Conservation (phyloP, 2,113 vertebrate genomes). For the Noturus placidus region DNA sequence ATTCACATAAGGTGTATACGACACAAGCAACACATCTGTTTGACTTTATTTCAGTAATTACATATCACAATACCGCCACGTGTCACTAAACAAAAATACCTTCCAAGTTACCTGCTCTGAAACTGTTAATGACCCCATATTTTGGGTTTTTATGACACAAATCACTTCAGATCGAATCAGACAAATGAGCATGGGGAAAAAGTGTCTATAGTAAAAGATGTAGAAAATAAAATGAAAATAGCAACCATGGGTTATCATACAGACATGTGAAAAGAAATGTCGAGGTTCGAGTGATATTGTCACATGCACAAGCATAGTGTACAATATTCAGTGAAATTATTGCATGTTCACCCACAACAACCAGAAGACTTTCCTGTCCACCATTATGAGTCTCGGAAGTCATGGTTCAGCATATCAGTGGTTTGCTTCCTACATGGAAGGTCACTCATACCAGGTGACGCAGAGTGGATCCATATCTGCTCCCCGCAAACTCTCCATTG, state of each 20-base stretch:
- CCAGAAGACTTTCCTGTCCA: too few species aligned
- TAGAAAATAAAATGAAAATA: neutral
- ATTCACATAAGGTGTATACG: neutral
- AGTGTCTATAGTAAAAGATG: neutral
- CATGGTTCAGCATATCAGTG: too few species aligned
- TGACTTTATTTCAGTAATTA: neutral
- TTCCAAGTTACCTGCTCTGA: neutral
- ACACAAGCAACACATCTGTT: neutral
- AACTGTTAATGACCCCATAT: neutral
- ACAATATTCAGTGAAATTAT: neutral
- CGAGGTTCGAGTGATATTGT: neutral
- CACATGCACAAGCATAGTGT: neutral
- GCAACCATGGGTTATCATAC: neutral
- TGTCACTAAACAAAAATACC: neutral
- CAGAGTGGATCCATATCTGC: too few species aligned
- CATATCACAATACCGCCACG: neutral
- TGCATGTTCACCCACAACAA: neutral
- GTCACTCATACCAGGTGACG: too few species aligned
- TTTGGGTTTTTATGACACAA: neutral
- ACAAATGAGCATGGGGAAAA: neutral
- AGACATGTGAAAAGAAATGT: neutral
- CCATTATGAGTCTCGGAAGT: too few species aligned
- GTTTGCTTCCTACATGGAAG: too few species aligned
- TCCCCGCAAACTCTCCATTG: too few species aligned
- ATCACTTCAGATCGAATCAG: neutral